Evolutionary conservation across 1,140 invertebrate species (phyloP).

Genomic region (Berghia stephanieae): DNA sequence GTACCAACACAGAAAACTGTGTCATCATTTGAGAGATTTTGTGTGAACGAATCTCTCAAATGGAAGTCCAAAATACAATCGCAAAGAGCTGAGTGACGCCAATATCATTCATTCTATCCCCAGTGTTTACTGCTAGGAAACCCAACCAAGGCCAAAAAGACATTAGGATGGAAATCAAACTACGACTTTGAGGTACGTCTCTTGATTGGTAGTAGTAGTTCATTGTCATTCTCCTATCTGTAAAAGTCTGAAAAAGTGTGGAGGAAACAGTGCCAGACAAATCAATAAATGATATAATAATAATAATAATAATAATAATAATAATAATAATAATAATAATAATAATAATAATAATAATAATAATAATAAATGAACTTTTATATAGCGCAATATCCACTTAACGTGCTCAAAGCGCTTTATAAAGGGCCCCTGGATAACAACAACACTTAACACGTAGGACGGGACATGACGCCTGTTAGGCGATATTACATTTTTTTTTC

Average conservation of each 20-base stretch:
- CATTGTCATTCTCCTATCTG: too few species aligned
- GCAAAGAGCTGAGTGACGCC: too few species aligned
- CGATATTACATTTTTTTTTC: too few species aligned
- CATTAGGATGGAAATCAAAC: constrained; percentile 88
- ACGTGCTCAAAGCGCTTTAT: too few species aligned
- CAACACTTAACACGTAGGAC: too few species aligned
- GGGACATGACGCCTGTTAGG: too few species aligned
- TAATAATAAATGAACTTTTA: too few species aligned
- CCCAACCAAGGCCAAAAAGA: constrained; percentile 85
- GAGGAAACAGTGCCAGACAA: not conserved
- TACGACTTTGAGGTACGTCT: constrained; percentile 79
- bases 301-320: not conserved
- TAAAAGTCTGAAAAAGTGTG: not conserved
- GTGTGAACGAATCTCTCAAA: not conserved
- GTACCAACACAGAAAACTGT: not conserved
- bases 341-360: not conserved
- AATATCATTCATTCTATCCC: constrained; percentile 57
- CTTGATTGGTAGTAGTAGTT: not conserved
- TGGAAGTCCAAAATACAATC: too few species aligned
- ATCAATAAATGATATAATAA: not conserved
- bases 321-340: not conserved
- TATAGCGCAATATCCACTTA: too few species aligned
- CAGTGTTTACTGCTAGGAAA: constrained; percentile 91
- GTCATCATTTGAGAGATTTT: not conserved
- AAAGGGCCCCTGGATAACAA: too few species aligned